Percentiles rank a stretch among this genome's conserved stretches.
phyloP scores from a whole-genome alignment of 2,113 vertebrate species.

The Perognathus longimembris region DNA sequence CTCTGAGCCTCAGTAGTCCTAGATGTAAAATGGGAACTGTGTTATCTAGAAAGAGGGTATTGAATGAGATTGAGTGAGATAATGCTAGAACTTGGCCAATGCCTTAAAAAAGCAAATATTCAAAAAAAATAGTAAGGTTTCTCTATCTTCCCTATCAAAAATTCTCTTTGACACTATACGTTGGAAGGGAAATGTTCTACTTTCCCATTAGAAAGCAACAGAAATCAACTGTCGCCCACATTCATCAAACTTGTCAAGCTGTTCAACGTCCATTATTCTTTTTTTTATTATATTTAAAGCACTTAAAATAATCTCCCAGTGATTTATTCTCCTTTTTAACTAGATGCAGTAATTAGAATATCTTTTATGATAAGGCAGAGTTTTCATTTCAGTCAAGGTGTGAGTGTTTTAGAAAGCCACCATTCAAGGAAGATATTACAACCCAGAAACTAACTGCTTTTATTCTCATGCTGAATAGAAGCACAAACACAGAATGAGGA shows the following conservation, averaged over 20 bases:
- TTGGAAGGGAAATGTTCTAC: slow-evolving; percentile 48
- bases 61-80: slow-evolving; percentile 65
- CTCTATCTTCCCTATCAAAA: slow-evolving; percentile 61
- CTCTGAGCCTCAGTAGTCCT: slow-evolving; percentile 53
- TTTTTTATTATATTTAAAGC: slow-evolving; percentile 82
- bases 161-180: slow-evolving; percentile 56
- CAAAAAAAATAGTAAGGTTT: slow-evolving; percentile 45
- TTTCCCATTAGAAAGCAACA: slow-evolving; percentile 73
- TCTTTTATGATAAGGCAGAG: slow-evolving; percentile 80
- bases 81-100: not conserved
- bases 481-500: slow-evolving; percentile 81
- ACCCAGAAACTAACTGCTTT: slow-evolving; percentile 79
- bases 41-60: not conserved
- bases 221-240: slow-evolving; percentile 63
- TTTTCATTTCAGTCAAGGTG: slow-evolving; percentile 81
- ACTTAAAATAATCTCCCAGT: slow-evolving; percentile 83
- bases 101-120: slow-evolving; percentile 21
- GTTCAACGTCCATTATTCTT: slow-evolving; percentile 81
- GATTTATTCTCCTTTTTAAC: slow-evolving; percentile 84
- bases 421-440: slow-evolving; percentile 69
- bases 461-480: slow-evolving; percentile 78
- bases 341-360: slow-evolving; percentile 84
- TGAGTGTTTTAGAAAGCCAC: slow-evolving; percentile 71
- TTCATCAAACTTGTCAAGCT: slow-evolving; percentile 82
- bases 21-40: slow-evolving; percentile 65